These are phyloP conservation scores for Nycticryphes semicollaris DNA, from an alignment of 2,113 vertebrate genomes.

Conservation along the genomic window DNA sequence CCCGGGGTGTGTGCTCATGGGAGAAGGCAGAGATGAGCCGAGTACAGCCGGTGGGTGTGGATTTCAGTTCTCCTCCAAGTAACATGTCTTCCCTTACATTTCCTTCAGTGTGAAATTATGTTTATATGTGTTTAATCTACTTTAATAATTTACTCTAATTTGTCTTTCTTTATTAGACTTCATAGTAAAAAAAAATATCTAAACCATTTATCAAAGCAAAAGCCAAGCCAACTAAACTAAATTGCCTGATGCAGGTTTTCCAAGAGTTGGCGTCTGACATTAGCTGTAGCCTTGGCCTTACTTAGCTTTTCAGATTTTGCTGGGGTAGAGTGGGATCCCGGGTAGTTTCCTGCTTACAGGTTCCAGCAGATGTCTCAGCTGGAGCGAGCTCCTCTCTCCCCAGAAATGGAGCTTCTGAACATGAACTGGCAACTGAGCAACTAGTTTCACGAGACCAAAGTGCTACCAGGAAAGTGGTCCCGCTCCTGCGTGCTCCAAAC, in stretches of 20 bases:
- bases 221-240: background rate
- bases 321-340: background rate
- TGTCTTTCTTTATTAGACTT: background rate
- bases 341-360: background rate
- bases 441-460: background rate
- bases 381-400: background rate
- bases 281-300: background rate
- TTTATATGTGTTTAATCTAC: slow-evolving; percentile 1
- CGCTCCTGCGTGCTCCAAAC: background rate
- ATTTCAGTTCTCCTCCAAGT: slow-evolving; percentile 30
- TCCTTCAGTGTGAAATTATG: background rate
- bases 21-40: slow-evolving; percentile 40
- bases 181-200: background rate
- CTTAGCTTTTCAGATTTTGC: background rate
- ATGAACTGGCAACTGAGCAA: background rate
- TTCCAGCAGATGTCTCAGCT: background rate
- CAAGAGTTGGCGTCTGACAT: background rate
- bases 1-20: background rate
- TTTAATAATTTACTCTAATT: background rate
- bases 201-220: background rate
- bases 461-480: background rate
- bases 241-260: background rate
- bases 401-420: background rate
- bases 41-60: background rate
- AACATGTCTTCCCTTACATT: background rate